Evolutionary conservation across 2,113 vertebrate genomes (phyloP), one percentile per base, ranked within the genome.

Genomic region (Ophiodon elongatus): DNA sequence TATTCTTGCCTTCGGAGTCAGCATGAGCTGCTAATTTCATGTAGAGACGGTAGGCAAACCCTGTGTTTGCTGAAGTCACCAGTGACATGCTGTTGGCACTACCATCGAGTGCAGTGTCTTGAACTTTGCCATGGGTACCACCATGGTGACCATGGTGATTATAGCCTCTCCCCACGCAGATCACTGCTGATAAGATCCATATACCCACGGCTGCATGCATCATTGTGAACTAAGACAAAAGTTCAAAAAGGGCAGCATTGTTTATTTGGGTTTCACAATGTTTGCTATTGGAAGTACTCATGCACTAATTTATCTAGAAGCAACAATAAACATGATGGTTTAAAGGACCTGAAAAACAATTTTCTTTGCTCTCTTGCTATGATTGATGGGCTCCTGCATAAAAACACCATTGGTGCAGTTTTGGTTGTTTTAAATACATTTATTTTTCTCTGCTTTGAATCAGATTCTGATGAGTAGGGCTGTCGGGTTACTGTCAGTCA

Each of bases 41-140:
- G 91, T 96, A 97, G 43, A 97, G 88, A 5, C 63, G 62, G 83
- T 94, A 95, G 76, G 92, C 92, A 84, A 96, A 96, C 17, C 92
- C 91, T 75, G 83, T 80, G 85, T 93, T 96, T 71, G 87, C 90
- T n/a, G 82, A 50, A 19, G 47, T 67, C 87, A 96, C 87, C 41
- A 66, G 39, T 33, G 89, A 74, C 29, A 83, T 0, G 14, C 35
- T 84, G 83, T n/a, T 77, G 10, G 74, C 8, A 3, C 3, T 6
- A 25, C 6, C 4, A 31, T 85, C 76, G 0, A 8, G 4, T 4
- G 33, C 23, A 2, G 89, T 83, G 37, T 84, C 79, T 56, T 89
- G 85, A 19, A 21, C 62, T 8, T 29, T 25, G 25, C 7, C 50
- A 52, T 57, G 23, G n/a, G n/a, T n/a, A n/a, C n/a, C n/a, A 57